Conservation (phyloP, 2,888 invertebrate genomes). For the Meghimatium bilineatum region DNA sequence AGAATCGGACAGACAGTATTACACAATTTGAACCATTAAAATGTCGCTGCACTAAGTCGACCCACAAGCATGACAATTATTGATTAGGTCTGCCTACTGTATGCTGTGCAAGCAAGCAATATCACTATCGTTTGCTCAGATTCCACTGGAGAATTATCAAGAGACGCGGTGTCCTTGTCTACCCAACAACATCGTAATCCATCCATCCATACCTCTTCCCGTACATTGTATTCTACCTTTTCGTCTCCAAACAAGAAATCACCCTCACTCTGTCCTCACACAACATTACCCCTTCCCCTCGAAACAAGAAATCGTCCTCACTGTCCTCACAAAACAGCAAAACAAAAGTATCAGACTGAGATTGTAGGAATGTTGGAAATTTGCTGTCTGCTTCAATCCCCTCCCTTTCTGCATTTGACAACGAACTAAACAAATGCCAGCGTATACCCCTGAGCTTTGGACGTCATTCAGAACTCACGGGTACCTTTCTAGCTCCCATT, state of each 20-base stretch:
- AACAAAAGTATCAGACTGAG: not conserved
- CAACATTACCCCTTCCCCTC: too few species aligned
- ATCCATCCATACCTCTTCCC: not conserved
- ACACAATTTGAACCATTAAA: not conserved
- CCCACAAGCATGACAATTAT: not conserved
- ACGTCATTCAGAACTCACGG: not conserved
- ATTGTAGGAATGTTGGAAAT: conserved; percentile 10
- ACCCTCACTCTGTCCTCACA: too few species aligned
- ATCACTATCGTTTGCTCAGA: conserved; percentile 1
- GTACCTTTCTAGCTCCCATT: conserved; percentile 34
- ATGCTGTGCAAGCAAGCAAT: not conserved
- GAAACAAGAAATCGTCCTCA: not conserved
- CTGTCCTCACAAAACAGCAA: not conserved
- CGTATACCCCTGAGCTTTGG: conserved; percentile 16
- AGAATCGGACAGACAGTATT: not conserved
- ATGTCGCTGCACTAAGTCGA: not conserved
- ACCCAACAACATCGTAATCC: not conserved
- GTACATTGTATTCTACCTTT: not conserved
- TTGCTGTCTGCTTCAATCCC: not conserved
- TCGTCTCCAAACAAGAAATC: too few species aligned
- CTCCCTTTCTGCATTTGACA: conserved; percentile 1
- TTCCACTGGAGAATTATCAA: conserved; percentile 14
- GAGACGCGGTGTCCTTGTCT: conserved; percentile 17
- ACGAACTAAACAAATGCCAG: conserved; percentile 23
- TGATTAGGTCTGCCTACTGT: not conserved